Conservation (phyloP, 2,888 invertebrate species). For the Horisme vitalbata region DNA sequence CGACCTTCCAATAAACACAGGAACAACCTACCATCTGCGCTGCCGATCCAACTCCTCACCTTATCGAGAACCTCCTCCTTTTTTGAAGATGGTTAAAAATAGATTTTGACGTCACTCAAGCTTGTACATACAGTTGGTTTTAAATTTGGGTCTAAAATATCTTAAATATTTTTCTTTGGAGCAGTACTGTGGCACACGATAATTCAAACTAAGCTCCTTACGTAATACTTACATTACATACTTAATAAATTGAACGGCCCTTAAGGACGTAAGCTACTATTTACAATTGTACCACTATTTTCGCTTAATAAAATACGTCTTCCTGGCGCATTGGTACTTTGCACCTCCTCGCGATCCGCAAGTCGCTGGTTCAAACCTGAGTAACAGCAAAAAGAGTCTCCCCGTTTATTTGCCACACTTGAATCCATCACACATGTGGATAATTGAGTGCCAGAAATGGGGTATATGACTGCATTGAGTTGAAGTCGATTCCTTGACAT, state of each 20-base stretch:
- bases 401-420: slow-evolving; percentile 79
- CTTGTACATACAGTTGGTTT: too few species aligned
- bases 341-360: not conserved
- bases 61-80: too few species aligned
- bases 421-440: slow-evolving; percentile 69
- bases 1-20: too few species aligned
- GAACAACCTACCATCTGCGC: too few species aligned
- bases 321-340: slow-evolving; percentile 36
- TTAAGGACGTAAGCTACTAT: not conserved
- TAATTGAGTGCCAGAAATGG: slow-evolving; percentile 69
- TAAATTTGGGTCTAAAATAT: not conserved
- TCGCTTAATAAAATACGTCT: not conserved
- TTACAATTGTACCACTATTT: slow-evolving; percentile 21
- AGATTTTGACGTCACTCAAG: too few species aligned
- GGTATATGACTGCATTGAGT: slow-evolving; percentile 59
- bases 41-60: too few species aligned
- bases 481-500: slow-evolving; percentile 61
- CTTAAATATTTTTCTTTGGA: not conserved
- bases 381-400: slow-evolving; percentile 28
- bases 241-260: too few species aligned
- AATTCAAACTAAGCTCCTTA: too few species aligned
- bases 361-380: slow-evolving; percentile 57
- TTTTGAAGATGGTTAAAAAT: too few species aligned
- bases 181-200: too few species aligned
- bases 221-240: too few species aligned